Evolutionary conservation across 2,113 vertebrate genomes (phyloP).

Genomic region (Tautogolabrus adspersus): DNA sequence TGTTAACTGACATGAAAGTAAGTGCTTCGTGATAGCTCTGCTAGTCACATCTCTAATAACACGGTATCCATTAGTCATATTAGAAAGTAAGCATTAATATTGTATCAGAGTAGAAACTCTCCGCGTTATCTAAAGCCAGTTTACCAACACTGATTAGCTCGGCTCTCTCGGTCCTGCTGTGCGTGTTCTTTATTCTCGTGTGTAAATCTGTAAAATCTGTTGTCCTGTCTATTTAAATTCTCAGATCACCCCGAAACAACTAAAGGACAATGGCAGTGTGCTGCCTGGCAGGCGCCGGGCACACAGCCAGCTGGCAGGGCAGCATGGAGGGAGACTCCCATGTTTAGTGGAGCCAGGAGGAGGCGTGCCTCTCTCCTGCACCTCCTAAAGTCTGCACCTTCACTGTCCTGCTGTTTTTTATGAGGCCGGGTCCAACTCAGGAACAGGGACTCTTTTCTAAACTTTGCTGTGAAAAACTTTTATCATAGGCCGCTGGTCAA

Average conservation of each 20-base stretch:
- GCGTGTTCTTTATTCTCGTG: constrained; percentile 41
- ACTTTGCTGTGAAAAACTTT: constrained; percentile 16
- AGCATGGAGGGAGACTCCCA: constrained; percentile 63
- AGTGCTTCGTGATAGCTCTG: constrained; percentile 20
- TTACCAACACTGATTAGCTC: constrained; percentile 30
- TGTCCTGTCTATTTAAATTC: constrained; percentile 73
- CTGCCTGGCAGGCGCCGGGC: constrained; percentile 78
- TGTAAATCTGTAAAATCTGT: constrained; percentile 48
- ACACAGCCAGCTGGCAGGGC: constrained; percentile 76
- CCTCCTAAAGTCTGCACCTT: constrained; percentile 10
- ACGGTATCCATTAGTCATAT: constrained; percentile 12
- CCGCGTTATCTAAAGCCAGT: background rate
- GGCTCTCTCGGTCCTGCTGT: background rate
- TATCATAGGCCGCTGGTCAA: too few species aligned
- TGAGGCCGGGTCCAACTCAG: constrained; percentile 6
- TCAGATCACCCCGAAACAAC: constrained; percentile 75
- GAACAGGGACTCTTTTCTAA: constrained; percentile 36
- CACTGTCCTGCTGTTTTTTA: constrained; percentile 23
- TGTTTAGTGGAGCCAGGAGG: constrained; percentile 55
- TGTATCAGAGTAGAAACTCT: background rate
- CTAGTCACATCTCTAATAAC: constrained; percentile 30
- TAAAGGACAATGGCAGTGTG: constrained; percentile 79
- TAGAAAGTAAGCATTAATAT: constrained; percentile 37
- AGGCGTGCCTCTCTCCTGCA: constrained; percentile 38
- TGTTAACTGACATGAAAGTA: constrained; percentile 17